Evolutionary conservation across 2,113 vertebrate genomes (phyloP).

Genomic region (Pelobates fuscus): DNA sequence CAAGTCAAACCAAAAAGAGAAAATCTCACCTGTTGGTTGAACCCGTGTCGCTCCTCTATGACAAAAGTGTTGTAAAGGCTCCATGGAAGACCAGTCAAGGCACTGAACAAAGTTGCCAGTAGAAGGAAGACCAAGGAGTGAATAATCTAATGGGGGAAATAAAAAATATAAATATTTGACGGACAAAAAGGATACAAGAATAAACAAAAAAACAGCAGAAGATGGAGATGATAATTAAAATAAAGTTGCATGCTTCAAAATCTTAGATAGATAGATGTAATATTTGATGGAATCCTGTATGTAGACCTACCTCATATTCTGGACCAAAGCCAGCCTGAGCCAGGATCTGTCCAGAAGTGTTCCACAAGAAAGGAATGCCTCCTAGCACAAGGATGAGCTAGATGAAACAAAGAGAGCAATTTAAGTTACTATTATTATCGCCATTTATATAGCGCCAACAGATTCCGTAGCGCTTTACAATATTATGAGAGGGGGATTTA

Average conservation of each 20-base stretch:
- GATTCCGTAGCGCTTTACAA: too few species aligned
- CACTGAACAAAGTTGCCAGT: constrained; percentile 92
- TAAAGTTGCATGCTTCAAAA: too few species aligned
- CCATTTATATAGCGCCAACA: too few species aligned
- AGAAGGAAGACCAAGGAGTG: constrained; percentile 89
- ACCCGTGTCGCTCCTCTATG: constrained; percentile 97
- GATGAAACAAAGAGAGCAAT: constrained; percentile 47
- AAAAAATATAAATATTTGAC: neutral
- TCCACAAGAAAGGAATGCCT: constrained; percentile 95
- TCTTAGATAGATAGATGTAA: too few species aligned
- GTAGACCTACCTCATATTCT: constrained; percentile 83
- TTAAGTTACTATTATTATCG: too few species aligned
- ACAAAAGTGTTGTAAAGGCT: constrained; percentile 96
- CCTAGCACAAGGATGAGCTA: constrained; percentile 92
- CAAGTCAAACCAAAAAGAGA: too few species aligned
- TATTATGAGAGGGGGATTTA: too few species aligned
- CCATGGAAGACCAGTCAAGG: constrained; percentile 92
- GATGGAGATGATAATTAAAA: too few species aligned
- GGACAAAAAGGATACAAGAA: neutral
- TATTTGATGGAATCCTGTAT: too few species aligned
- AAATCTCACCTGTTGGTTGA: constrained; percentile 94
- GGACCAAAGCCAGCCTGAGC: constrained; percentile 77
- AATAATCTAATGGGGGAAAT: constrained; percentile 72
- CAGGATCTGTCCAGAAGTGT: constrained; percentile 77
- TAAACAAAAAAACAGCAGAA: too few species aligned